Evolutionary conservation across 2,888 invertebrate species (phyloP).

Genomic region (Sphaeridia pumilis): DNA sequence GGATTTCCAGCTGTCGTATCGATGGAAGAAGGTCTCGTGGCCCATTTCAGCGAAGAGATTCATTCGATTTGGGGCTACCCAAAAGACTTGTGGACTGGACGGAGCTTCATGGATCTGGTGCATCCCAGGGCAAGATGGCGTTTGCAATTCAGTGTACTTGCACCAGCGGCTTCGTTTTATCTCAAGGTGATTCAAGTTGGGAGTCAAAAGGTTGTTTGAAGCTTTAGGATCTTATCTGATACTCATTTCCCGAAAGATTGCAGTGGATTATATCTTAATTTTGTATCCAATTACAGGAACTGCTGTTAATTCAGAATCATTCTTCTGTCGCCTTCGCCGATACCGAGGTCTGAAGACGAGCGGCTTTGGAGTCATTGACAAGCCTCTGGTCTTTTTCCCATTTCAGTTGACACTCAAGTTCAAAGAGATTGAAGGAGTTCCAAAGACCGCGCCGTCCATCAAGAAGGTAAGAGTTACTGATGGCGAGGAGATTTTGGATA

Average conservation of each 20-base stretch:
- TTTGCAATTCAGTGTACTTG: constrained; percentile 57
- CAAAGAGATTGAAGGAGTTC: constrained; percentile 40
- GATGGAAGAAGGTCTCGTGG: constrained; percentile 67
- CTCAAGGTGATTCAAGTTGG: constrained; percentile 13
- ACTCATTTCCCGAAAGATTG: too few relatives aligned
- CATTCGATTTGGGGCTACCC: constrained; percentile 62
- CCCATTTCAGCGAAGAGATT: constrained; percentile 60
- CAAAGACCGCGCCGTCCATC: too few relatives aligned
- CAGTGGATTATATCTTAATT: too few relatives aligned
- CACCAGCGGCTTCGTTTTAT: constrained; percentile 23
- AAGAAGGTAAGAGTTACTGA: constrained; percentile 9
- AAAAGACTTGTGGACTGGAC: constrained; percentile 70
- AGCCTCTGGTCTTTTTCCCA: constrained; percentile 52
- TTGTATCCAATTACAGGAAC: not conserved
- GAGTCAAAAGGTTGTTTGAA: constrained; percentile 8
- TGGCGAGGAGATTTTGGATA: constrained; percentile 45
- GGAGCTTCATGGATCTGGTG: constrained; percentile 75
- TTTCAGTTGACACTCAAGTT: constrained; percentile 61
- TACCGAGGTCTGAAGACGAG: constrained; percentile 51
- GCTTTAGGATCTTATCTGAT: too few relatives aligned
- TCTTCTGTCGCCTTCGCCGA: constrained; percentile 45
- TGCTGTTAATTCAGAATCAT: constrained; percentile 15
- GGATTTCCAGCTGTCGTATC: constrained; percentile 70
- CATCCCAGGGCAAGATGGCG: constrained; percentile 60
- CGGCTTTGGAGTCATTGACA: constrained; percentile 51